Evolutionary conservation across 2,113 vertebrate genomes (phyloP).

Genomic region (Triplophysa tibetana): DNA sequence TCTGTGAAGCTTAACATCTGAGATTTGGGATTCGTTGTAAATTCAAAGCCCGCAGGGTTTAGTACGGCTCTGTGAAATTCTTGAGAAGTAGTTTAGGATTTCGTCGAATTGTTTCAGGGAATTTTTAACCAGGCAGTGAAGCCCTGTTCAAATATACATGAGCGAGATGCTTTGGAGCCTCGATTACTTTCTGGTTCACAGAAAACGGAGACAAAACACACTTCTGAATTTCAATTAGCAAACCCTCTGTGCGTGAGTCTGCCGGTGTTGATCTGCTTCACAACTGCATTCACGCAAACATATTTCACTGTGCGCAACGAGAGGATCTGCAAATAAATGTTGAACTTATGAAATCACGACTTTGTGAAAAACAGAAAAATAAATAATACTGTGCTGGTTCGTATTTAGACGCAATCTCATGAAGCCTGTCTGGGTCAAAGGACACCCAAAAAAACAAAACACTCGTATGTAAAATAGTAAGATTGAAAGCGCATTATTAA

Average conservation of each 20-base stretch:
- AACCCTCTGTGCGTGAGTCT: constrained; percentile 27
- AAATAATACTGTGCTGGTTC: too few relatives aligned
- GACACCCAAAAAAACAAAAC: too few relatives aligned
- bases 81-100: not conserved
- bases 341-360: not conserved
- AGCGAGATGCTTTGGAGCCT: constrained; percentile 37
- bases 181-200: constrained; percentile 45
- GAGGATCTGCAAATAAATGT: not conserved
- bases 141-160: constrained; percentile 47
- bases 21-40: not conserved
- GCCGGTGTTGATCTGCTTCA: constrained; percentile 20
- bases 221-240: constrained; percentile 48
- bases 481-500: too few relatives aligned
- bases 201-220: constrained; percentile 30
- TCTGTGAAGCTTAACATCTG: too few relatives aligned
- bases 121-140: constrained; percentile 3
- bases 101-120: not conserved
- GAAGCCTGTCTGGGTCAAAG: too few relatives aligned
- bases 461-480: too few relatives aligned
- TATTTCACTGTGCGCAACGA: not conserved
- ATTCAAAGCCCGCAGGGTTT: not conserved
- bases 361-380: too few relatives aligned
- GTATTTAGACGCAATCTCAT: too few relatives aligned
- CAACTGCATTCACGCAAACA: constrained; percentile 21
- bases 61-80: not conserved